These are phyloP conservation scores for Dermatemys mawii DNA, from an alignment of 2,113 vertebrate genomes.

Conservation along the genomic window DNA sequence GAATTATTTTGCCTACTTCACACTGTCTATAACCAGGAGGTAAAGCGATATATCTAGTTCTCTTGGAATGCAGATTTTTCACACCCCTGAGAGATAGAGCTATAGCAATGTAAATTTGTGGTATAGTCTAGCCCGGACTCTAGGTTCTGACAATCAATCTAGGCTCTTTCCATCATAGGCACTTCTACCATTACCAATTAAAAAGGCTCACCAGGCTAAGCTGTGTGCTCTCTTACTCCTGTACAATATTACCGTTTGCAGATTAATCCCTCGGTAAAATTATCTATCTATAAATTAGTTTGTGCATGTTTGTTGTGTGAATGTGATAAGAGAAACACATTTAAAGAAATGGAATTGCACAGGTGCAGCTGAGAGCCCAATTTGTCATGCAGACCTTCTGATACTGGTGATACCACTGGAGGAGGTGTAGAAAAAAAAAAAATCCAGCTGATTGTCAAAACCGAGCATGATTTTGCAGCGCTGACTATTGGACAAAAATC, in stretches of 20 bases:
- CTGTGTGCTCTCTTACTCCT: rapidly evolving
- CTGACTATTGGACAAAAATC: not conserved
- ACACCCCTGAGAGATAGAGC: not conserved
- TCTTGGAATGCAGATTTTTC: not conserved
- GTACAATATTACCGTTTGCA: not conserved
- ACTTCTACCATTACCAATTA: not conserved
- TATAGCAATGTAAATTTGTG: not conserved
- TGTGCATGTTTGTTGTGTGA: not conserved
- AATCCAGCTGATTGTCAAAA: not conserved
- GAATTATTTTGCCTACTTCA: not conserved
- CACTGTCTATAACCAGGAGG: not conserved
- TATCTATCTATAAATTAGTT: not conserved
- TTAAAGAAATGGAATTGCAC: not conserved
- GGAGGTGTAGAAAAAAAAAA: not conserved
- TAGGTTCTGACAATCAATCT: rapidly evolving
- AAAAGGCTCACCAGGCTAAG: not conserved
- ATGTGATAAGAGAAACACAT: rapidly evolving
- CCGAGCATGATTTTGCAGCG: not conserved
- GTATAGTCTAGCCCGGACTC: not conserved
- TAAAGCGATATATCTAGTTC: not conserved
- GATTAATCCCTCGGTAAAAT: not conserved
- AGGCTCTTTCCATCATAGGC: not conserved
- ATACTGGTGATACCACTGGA: not conserved
- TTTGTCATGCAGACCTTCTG: not conserved
- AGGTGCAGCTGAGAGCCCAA: not conserved